Base-by-base conservation (phyloP, 2,888 invertebrate species). In the Drosophila nr. fundita region DNA sequence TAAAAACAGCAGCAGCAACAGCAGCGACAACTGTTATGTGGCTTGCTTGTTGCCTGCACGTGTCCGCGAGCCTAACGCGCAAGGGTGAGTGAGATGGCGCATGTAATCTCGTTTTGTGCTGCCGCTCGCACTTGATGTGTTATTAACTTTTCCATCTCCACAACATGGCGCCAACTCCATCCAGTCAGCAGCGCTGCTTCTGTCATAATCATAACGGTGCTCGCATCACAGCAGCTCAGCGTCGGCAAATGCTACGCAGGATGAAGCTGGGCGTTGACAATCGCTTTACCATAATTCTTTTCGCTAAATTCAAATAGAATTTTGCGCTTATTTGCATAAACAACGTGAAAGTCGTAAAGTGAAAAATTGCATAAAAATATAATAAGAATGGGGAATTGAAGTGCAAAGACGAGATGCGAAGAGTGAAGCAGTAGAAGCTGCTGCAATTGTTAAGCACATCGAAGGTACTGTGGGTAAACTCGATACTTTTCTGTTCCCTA, bases 321-420 rank as follows among this genome's bases (percentile, higher is more conserved):
- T 89, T 87, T 66, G 76, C 82, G 88, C 89, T 88, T 81, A 89
- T 90, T 89, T 89, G 89, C 90, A 89, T 89, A 89, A 85, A 82
- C 82, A 87, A 83, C 69, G 75, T 72, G 87, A 80, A 89, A 89
- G 89, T 84, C 87, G 76, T 78, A 88, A 88, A 86, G 86, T 88
- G 88, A 86, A 88, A 87, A 87, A 86, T 88, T 86, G 87, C 80
- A 75, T 68, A 84, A 73, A 78, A 80, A 73, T 54, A 74, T 78
- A 83, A 80, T 78, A 75, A 71, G 74, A 75, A 71, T 65, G 68
- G 66, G 68, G 68, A 72, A 79, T 80, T 63, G 69, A 74, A 77
- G 73, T 57, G 81, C 70, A 58, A 61, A 53, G 36, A 40, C n/a
- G 80, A 63, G 55, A 8, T 24, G 24, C 63, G 45, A 68, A 63